Evolutionary conservation across 2,888 invertebrate genomes (phyloP).

Genomic region (Harpalus rubripes): DNA sequence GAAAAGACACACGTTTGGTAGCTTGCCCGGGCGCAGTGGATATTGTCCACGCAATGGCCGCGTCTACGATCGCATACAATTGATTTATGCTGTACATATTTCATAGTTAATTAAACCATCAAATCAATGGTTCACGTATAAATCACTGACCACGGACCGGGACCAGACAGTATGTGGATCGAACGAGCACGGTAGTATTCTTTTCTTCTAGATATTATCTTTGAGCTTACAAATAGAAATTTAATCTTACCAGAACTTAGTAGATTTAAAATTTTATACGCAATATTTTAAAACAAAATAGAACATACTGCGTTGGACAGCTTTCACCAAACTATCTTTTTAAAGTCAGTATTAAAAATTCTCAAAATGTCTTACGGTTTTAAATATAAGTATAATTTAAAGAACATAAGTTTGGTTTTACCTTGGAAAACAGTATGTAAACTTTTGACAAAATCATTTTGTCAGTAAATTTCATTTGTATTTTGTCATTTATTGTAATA

Average conservation of each 20-base stretch:
- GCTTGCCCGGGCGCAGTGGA: not conserved
- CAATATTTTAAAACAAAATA: too few species aligned
- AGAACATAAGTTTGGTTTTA: too few species aligned
- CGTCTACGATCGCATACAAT: conserved; percentile 57
- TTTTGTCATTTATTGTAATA: too few species aligned
- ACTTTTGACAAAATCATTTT: too few species aligned
- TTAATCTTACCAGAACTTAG: not conserved
- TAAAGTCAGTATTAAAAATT: too few species aligned
- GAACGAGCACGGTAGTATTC: conserved; percentile 54
- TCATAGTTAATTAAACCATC: conserved; percentile 67
- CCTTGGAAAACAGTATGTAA: too few species aligned
- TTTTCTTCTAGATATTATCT: conserved; percentile 38
- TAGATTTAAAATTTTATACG: too few species aligned
- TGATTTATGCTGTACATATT: conserved; percentile 65
- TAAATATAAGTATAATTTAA: too few species aligned
- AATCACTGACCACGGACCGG: conserved; percentile 48
- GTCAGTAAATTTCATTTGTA: too few species aligned
- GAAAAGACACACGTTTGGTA: conserved; percentile 11
- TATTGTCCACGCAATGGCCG: conserved; percentile 27
- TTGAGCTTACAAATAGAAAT: not conserved
- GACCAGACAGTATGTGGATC: not conserved
- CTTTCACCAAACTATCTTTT: too few species aligned
- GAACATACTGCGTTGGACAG: too few species aligned
- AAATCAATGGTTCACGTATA: conserved; percentile 64
- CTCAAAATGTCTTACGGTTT: too few species aligned